Base-by-base conservation (phyloP, 2,888 invertebrate genomes). In the Drosophila maculinotata region DNA sequence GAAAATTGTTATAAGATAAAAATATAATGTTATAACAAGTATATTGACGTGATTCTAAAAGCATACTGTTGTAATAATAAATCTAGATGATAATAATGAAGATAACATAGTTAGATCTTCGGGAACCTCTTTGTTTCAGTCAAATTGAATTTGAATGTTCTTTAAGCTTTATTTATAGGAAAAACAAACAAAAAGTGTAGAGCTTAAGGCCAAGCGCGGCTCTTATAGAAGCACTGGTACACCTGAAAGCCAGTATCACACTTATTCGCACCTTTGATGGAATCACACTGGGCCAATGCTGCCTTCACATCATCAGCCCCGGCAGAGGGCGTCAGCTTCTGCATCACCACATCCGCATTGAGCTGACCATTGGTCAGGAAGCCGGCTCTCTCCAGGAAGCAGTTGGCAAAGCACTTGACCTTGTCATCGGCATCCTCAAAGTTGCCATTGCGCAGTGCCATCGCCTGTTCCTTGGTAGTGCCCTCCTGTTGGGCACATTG, bases 371-470 rank as follows among this genome's bases (percentile, higher is more conserved):
- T 69, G 38, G 71, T 76, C 3, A 85, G 3, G 12, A 85, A 60
- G 15, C 87, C 89, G 3, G 51, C 26, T 26, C 79, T 80, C 54
- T 90, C 90, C 36, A 90, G 45, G 60, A 89, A 79, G 23, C 90
- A 91, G 6, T 88, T 87, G 14, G 79, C 58, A 49, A 89, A 89
- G 51, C 90, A 90, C 41, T 90, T 88, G 1, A 74, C 25, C 17
- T 73, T 78, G 0, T 76, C 67, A 48, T 79, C 71, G 1, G 52
- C 53, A 38, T 77, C 65, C 1, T 63, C 49, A 26, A 71, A 77
- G n/a, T 86, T 83, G 1, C 78, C 88, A 1, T 17, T 30, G 7
- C 62, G 78, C 23, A 90, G 2, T 1, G 70, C 70, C 3, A 41
- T 10, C 1, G 75, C 79, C 17, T 80, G 87, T 3, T 87, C 83